These are phyloP conservation scores for Theristicus caerulescens DNA, from an alignment of 2,113 vertebrate species.

Conservation along the genomic window DNA sequence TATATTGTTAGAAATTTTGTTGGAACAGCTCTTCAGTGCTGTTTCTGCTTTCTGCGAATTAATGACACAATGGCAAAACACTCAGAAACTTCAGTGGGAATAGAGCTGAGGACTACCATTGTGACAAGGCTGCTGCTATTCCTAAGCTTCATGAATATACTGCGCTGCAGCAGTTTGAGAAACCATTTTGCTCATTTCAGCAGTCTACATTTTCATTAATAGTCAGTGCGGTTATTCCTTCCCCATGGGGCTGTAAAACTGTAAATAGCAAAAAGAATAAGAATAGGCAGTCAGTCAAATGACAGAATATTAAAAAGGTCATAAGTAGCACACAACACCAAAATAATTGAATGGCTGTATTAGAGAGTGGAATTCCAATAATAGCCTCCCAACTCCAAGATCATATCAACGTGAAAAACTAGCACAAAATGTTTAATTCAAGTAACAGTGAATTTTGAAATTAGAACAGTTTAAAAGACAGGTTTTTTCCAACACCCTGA, in stretches of 20 bases:
- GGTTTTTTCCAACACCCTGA: neutral
- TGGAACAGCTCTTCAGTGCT: neutral
- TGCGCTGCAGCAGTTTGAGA: neutral
- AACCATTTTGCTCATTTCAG: neutral
- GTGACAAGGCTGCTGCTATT: neutral
- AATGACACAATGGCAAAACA: neutral
- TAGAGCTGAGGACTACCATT: neutral
- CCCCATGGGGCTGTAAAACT: neutral
- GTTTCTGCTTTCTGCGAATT: neutral
- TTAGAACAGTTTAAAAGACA: neutral
- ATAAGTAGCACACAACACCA: neutral
- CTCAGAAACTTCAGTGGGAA: neutral
- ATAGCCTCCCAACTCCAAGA: neutral
- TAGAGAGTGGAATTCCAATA: neutral
- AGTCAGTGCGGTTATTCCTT: neutral
- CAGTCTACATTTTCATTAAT: neutral
- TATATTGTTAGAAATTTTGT: neutral
- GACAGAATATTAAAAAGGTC: conserved; percentile 40
- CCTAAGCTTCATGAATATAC: neutral
- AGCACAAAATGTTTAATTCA: neutral
- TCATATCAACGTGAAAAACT: neutral
- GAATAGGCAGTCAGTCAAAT: neutral
- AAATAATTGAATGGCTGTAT: neutral
- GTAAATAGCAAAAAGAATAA: conserved; percentile 18
- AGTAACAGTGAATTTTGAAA: neutral